Conservation (phyloP, 2,888 invertebrate genomes). For the Eurois occulta region DNA sequence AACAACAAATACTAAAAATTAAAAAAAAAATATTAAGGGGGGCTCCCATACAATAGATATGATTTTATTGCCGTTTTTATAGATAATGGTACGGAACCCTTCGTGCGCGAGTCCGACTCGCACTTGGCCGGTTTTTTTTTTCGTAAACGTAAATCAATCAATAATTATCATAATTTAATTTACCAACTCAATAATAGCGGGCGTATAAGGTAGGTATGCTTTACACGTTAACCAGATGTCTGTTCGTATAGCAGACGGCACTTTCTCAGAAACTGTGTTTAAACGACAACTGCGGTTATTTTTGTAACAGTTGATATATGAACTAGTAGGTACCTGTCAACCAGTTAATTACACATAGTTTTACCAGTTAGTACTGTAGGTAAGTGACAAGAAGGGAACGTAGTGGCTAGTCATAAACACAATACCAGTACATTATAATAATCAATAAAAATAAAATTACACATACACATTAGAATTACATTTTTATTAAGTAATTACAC, state of each 20-base stretch:
- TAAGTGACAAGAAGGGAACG: neutral
- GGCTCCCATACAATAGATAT: no score
- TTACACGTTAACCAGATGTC: neutral
- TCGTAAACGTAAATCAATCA: neutral
- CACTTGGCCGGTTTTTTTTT: no score
- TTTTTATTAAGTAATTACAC: no score
- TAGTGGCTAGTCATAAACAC: no score
- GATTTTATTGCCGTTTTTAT: no score
- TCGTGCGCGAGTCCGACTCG: no score
- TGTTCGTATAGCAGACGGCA: neutral
- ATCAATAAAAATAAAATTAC: no score
- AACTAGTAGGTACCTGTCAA: neutral
- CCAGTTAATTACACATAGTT: neutral
- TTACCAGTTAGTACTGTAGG: neutral
- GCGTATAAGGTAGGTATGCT: neutral
- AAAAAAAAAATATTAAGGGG: no score
- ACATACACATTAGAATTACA: no score
- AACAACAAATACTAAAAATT: no score
- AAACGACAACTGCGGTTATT: slow-evolving; percentile 21
- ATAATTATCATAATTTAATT: neutral
- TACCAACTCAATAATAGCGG: neutral
- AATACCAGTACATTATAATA: no score
- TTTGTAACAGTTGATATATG: slow-evolving; percentile 30
- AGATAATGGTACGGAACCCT: no score
- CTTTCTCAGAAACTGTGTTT: slow-evolving; percentile 37